Percentiles rank a stretch among this genome's conserved stretches.
Evolutionary conservation across 2,113 vertebrate species (phyloP).

Genomic region (Vimba vimba): DNA sequence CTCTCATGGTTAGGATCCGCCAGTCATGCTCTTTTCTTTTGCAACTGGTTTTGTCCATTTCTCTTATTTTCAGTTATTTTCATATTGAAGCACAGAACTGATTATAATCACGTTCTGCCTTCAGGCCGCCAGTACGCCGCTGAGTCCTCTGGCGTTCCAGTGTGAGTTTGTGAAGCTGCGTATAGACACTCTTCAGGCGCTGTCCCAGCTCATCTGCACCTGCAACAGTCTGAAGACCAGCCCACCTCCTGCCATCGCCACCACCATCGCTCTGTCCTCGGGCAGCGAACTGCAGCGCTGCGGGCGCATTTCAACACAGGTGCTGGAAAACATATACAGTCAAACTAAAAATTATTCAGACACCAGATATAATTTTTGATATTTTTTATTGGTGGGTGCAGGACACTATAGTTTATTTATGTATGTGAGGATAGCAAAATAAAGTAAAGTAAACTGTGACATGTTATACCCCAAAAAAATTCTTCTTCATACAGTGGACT

Average conservation of each 20-base stretch:
- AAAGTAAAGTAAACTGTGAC: too few relatives aligned
- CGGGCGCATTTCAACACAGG: slow-evolving; percentile 96
- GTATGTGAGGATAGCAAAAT: too few relatives aligned
- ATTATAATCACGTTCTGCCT: neutral
- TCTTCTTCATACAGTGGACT: too few relatives aligned
- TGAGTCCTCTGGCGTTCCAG: slow-evolving; percentile 95
- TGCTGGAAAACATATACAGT: slow-evolving; percentile 47
- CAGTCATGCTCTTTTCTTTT: neutral
- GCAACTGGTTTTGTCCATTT: neutral
- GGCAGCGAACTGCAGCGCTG: slow-evolving; percentile 95
- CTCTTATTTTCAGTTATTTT: neutral
- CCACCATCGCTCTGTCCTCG: slow-evolving; percentile 89
- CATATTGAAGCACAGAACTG: neutral
- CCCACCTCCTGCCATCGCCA: slow-evolving; percentile 95
- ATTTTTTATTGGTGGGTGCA: too few relatives aligned
- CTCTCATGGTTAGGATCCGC: slow-evolving; percentile 86
- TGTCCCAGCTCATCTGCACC: slow-evolving; percentile 96
- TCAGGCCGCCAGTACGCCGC: slow-evolving; percentile 95
- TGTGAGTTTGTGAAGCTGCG: slow-evolving; percentile 98
- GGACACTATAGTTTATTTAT: too few relatives aligned
- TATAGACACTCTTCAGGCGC: slow-evolving; percentile 93
- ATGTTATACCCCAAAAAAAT: too few relatives aligned
- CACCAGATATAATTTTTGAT: too few relatives aligned
- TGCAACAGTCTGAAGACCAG: slow-evolving; percentile 98
- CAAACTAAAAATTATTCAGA: too few relatives aligned